phyloP scores from a whole-genome alignment of 2,888 invertebrate genomes.

The Andrena fulva region DNA sequence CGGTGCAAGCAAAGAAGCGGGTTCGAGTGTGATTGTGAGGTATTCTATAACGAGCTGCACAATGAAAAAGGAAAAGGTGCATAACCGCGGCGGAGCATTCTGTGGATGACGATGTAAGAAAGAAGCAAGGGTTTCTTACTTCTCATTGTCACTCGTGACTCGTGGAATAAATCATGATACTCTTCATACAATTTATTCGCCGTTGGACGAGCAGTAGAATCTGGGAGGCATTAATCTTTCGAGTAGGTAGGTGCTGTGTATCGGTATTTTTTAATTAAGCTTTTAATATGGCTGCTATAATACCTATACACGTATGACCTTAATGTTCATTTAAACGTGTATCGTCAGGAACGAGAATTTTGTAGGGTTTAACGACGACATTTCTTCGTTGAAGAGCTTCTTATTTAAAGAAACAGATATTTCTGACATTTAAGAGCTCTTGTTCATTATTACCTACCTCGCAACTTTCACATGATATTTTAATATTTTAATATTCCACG shows the following conservation, averaged over 20 bases:
- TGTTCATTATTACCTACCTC: no score
- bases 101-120: neutral
- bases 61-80: neutral
- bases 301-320: no score
- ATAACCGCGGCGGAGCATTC: neutral
- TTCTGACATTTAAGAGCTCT: neutral
- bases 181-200: neutral
- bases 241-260: neutral
- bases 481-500: no score
- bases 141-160: neutral
- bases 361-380: no score
- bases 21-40: neutral
- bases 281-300: no score
- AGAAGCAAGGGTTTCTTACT: neutral
- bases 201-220: neutral
- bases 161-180: neutral
- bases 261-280: no score
- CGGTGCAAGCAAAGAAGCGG: neutral
- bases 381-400: no score
- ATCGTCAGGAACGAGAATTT: no score
- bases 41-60: neutral
- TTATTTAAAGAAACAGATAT: neutral
- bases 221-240: neutral
- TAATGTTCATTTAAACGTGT: no score
- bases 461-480: no score